Base-by-base conservation (phyloP, 2,888 invertebrate genomes). In the Agrilus cyanescens region DNA sequence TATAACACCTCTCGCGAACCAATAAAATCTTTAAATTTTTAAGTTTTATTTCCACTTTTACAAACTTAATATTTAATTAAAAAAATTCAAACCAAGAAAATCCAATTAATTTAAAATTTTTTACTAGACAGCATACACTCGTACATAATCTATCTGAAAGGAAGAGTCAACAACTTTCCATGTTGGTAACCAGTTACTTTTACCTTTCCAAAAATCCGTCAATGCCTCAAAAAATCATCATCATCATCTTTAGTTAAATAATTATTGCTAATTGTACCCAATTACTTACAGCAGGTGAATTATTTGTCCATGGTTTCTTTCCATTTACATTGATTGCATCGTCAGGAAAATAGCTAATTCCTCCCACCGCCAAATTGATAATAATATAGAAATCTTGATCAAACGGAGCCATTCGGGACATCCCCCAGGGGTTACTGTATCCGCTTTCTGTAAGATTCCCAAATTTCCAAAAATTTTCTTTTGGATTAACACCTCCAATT, bases 351-450 rank as follows among this genome's bases (percentile, higher is more conserved):
- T 70, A 71, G 41, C 71, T 73, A 2, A 71, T 72, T 18, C 82
- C 82, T 7, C 82, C 82, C 13, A 80, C 75, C 44, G 81, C 82
- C 46, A 82, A 52, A 61, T 80, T 82, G 48, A 82, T 65, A 38
- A 82, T 70, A 29, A 83, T 54, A 62, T 76, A 74, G 61, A 77
- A 78, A 72, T 77, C 74, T 57, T 78, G 71, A 57, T 81, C 80
- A 53, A 81, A 81, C 2, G 81, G 81, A 12, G 80, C 80, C 76
- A 80, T 76, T 55, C 70, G 73, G 25, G 63, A 59, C 35, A 68
- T 73, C 47, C 60, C 66, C 78, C 78, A 78, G 4, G 75, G 76
- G 57, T 78, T 79, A 12, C 65, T 58, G n/a, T 71, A 57, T 39
- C 66, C 68, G 51, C 63, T 68, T 2, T 62, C 58, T 43, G 61